Conservation (phyloP, 1,140 invertebrate species). For the Solenopsis invicta region DNA sequence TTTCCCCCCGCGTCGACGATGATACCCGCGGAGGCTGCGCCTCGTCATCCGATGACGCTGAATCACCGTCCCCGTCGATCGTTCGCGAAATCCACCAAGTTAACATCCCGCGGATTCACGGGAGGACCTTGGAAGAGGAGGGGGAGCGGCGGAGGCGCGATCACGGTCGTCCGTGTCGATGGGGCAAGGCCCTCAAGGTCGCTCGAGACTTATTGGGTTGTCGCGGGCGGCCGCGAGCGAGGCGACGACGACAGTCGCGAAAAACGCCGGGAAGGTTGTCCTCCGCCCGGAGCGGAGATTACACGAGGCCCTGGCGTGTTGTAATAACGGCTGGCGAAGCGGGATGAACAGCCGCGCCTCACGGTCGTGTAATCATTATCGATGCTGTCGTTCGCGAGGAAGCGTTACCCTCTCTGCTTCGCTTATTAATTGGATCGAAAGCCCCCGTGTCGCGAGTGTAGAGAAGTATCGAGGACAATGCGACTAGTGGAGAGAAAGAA, state of each 20-base stretch:
- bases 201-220: slow-evolving; percentile 42
- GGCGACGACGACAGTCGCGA: slow-evolving; percentile 53
- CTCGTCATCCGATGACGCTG: slow-evolving; percentile 56
- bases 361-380: slow-evolving; percentile 16
- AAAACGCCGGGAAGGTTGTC: slow-evolving; percentile 46
- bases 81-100: slow-evolving; percentile 37
- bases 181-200: slow-evolving; percentile 80
- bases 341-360: not conserved
- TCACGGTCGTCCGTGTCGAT: slow-evolving; percentile 77
- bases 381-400: not conserved
- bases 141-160: slow-evolving; percentile 31
- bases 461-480: not conserved
- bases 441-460: not conserved
- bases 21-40: not conserved
- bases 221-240: slow-evolving; percentile 23
- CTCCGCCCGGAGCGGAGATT: slow-evolving; percentile 19
- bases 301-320: slow-evolving; percentile 31
- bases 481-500: not conserved
- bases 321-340: slow-evolving; percentile 17
- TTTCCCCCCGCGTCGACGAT: too few species aligned
- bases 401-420: not conserved
- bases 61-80: slow-evolving; percentile 43
- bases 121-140: too few species aligned
- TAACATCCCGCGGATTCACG: slow-evolving; percentile 63
- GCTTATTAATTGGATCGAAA: not conserved